These are phyloP conservation scores for Onychostoma macrolepis DNA, from an alignment of 2,113 vertebrate genomes.

Conservation along the genomic window DNA sequence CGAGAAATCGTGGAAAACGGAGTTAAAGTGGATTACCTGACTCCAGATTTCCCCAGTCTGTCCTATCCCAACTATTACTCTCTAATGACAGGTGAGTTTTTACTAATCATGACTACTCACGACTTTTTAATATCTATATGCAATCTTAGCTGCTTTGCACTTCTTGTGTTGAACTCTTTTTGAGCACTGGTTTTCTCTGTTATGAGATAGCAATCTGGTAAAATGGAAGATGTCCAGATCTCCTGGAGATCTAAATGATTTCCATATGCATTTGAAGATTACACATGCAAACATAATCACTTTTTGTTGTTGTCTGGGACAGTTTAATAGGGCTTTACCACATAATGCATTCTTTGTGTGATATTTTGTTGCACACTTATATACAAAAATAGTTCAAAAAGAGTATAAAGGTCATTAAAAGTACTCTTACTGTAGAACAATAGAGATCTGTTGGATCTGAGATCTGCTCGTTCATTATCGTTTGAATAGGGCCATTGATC, in stretches of 20 bases:
- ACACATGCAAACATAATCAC: not conserved
- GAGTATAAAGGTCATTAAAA: not conserved
- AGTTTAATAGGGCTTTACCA: not conserved
- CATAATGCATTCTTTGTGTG: not conserved
- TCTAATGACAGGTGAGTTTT: constrained; percentile 90
- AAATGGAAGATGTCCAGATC: not conserved
- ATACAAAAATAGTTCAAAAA: not conserved
- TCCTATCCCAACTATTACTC: constrained; percentile 96
- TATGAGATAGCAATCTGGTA: not conserved
- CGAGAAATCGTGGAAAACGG: constrained; percentile 81
- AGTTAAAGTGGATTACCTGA: constrained; percentile 92
- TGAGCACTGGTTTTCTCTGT: not conserved
- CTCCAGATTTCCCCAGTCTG: constrained; percentile 91
- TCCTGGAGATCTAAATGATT: not conserved
- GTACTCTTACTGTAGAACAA: not conserved
- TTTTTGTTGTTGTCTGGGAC: no score
- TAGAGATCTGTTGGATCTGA: not conserved
- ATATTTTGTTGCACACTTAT: not conserved
- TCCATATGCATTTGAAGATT: not conserved
- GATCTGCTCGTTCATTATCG: not conserved
- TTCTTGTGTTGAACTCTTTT: not conserved
- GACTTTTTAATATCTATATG: not conserved
- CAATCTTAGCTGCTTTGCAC: not conserved
- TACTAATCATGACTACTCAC: no score
- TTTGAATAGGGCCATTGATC: constrained; percentile 46